Conservation (phyloP, 1,140 invertebrate genomes). For the Tetragonula clypearis region DNA sequence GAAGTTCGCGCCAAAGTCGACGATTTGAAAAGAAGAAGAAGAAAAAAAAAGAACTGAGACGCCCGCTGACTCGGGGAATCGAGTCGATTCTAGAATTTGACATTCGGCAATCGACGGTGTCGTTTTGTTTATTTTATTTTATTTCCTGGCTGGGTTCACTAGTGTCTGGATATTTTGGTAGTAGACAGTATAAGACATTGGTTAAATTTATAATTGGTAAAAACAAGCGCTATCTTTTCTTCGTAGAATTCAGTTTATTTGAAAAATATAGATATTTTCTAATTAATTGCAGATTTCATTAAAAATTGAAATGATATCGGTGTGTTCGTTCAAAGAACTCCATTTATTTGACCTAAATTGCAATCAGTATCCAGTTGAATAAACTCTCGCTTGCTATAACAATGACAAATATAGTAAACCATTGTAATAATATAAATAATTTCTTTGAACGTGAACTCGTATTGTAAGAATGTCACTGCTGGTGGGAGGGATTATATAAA, state of each 20-base stretch:
- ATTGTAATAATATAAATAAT: no score
- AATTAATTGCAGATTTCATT: not conserved
- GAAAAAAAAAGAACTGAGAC: not conserved
- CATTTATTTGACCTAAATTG: no score
- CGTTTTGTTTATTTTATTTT: not conserved
- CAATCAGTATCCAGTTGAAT: no score
- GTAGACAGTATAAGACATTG: not conserved
- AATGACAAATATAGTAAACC: no score
- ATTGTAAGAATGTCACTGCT: no score
- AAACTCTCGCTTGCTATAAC: no score
- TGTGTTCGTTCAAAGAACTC: not conserved
- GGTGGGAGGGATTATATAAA: no score
- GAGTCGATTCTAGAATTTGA: not conserved
- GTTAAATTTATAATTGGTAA: not conserved
- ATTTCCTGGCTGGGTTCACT: not conserved
- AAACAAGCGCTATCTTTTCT: no score
- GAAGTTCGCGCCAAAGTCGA: constrained; percentile 4
- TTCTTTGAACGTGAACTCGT: no score
- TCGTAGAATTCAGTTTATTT: not conserved
- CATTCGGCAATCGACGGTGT: not conserved
- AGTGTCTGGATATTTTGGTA: not conserved
- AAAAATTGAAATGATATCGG: not conserved
- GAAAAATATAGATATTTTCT: not conserved
- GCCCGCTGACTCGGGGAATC: not conserved
- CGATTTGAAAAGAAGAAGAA: not conserved